Base-by-base conservation (phyloP, 2,113 vertebrate species). In the Thunnus maccoyii region DNA sequence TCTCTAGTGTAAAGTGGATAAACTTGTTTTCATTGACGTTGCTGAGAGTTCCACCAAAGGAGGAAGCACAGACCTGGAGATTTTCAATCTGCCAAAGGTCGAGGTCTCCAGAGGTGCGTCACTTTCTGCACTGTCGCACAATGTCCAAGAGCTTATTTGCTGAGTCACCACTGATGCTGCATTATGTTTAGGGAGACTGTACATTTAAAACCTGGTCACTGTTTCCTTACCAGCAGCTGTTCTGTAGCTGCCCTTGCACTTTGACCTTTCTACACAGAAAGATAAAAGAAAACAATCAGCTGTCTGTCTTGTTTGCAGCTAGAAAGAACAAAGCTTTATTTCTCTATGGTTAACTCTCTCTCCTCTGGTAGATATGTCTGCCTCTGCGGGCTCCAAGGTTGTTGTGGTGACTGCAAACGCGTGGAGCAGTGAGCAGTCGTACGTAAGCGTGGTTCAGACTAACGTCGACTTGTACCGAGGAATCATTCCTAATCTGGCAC, bases 381-480 rank as follows among this genome's bases (percentile, higher is more conserved):
- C 96, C 41, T 96, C 97, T 7, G 95, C 94, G 1, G 95, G 94
- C 83, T 99, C 98, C 57, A 95, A 92, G 88, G 96, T 99, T 51
- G 91, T 99, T 11, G 94, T 99, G 78, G 89, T 99, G 69, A 99
- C 97, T 0, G 93, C 96, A 0, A 99, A 99, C 36, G 95, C 95
- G 10, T 96, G 98, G 94, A 97, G 96, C 63, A 93, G 93, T 7
- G 96, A 96, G 87, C 96, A 98, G 91, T 97, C 97, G 0, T 99
- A 99, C 0, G 89, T 96, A 0, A 94, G 95, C 20, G 96, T 97
- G 54, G 93, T 99, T 20, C 98, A 99, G 88, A 97, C 95, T 60
- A 99, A 99, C 0, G 98, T 98, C 72, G 96, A 99, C 72, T 85
- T 99, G 85, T 98, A 97, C 89, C 93, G 96, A 85, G 89, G 94